phyloP scores from a whole-genome alignment of 2,888 invertebrate species.

The Torymus tubicola region DNA sequence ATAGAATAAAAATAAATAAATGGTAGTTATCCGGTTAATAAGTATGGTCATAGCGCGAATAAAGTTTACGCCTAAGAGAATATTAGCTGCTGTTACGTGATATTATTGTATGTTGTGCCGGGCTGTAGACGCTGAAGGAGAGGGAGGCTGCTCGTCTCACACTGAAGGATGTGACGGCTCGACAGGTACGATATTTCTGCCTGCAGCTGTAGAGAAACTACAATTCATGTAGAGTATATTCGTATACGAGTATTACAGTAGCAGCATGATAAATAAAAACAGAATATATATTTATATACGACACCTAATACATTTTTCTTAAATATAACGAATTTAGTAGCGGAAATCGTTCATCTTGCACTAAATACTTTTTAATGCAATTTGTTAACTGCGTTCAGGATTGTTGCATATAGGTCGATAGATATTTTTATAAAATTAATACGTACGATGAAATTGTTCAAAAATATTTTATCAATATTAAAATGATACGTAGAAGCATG shows the following conservation, averaged over 20 bases:
- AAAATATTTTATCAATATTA: background rate
- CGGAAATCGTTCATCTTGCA: slow-evolving; percentile 11
- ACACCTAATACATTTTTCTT: slow-evolving; percentile 3
- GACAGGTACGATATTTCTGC: slow-evolving; percentile 83
- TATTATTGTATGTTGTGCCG: slow-evolving; percentile 73
- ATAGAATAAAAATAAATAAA: background rate
- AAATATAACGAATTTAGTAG: slow-evolving; percentile 3
- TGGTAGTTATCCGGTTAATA: background rate
- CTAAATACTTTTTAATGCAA: background rate
- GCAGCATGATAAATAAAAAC: slow-evolving; percentile 63
- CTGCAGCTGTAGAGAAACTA: slow-evolving; percentile 73
- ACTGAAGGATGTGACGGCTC: slow-evolving; percentile 95
- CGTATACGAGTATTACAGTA: slow-evolving; percentile 37
- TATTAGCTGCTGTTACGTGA: slow-evolving; percentile 65
- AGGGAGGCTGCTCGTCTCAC: slow-evolving; percentile 93
- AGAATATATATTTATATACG: slow-evolving; percentile 23
- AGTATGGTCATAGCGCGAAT: background rate
- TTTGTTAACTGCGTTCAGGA: background rate
- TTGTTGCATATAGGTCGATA: background rate
- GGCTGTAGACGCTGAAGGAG: slow-evolving; percentile 84
- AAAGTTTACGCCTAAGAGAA: slow-evolving; percentile 10
- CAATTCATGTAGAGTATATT: slow-evolving; percentile 64
- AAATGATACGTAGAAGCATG: background rate
- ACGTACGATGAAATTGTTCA: background rate
- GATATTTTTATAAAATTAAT: background rate